Conservation (phyloP, 2,797 vertebrate genomes). For the Peromyscus eremicus region DNA sequence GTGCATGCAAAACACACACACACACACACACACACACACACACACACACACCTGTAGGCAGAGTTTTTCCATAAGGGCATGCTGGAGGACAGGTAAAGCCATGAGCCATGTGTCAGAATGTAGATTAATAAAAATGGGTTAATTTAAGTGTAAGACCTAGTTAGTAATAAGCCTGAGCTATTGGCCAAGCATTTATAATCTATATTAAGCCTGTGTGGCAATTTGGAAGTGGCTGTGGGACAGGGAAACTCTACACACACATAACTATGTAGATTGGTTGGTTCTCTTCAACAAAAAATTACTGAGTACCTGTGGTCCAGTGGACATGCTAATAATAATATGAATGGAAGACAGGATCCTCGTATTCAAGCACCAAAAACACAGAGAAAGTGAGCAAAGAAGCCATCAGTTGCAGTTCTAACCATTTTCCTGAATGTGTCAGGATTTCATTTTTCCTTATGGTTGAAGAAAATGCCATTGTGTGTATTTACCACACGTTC, state of each 20-base stretch:
- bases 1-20: background rate
- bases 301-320: background rate
- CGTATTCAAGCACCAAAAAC: background rate
- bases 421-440: background rate
- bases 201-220: too few species aligned
- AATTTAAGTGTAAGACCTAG: too few species aligned
- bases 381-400: background rate
- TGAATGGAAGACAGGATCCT: background rate
- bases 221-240: too few species aligned
- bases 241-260: too few species aligned
- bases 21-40: too few species aligned
- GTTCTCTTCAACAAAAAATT: background rate
- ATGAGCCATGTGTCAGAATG: too few species aligned
- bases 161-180: too few species aligned
- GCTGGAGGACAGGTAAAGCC: too few species aligned
- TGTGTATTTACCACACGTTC: background rate
- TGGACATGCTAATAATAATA: background rate
- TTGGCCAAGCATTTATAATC: too few species aligned
- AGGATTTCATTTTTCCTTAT: background rate
- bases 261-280: background rate
- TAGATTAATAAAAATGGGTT: too few species aligned
- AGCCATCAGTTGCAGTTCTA: background rate
- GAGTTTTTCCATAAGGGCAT: too few species aligned
- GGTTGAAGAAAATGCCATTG: background rate
- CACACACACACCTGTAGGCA: too few species aligned